These are phyloP conservation scores for Coracias cyanogaster DNA, from an alignment of 2,797 vertebrate species.

Conservation along the genomic window DNA sequence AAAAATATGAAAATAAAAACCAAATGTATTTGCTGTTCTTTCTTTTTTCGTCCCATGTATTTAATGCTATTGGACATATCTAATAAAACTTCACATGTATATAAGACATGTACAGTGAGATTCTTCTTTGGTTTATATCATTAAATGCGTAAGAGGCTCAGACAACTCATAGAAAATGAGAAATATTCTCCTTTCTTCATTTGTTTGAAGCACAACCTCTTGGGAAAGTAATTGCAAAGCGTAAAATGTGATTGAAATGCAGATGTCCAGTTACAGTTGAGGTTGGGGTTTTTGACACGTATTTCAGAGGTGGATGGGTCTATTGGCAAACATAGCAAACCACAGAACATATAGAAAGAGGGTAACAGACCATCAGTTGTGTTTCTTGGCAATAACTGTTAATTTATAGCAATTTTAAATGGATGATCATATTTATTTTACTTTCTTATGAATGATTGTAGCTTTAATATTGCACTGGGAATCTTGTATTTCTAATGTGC, in stretches of 20 bases:
- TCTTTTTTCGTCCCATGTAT: not conserved
- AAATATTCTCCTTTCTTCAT: not conserved
- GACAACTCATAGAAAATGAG: not conserved
- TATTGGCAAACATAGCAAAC: not conserved
- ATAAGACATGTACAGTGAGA: not conserved
- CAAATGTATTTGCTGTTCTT: not conserved
- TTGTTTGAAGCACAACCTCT: not conserved
- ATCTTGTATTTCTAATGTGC: not conserved
- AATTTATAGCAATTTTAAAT: conserved; percentile 27
- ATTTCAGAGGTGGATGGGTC: not conserved
- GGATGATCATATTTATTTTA: conserved; percentile 26
- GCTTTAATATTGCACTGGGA: conserved; percentile 10
- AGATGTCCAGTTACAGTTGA: not conserved
- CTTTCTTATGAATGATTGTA: conserved; percentile 29
- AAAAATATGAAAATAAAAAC: conserved; percentile 30
- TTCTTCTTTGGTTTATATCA: not conserved
- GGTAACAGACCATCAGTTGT: not conserved
- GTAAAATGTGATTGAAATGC: not conserved
- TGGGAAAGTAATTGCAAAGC: not conserved
- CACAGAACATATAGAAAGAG: not conserved
- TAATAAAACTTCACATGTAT: not conserved
- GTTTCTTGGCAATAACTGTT: not conserved
- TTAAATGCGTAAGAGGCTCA: not conserved
- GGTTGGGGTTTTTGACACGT: not conserved
- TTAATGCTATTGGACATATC: not conserved